Conservation (phyloP, 2,888 invertebrate species). For the Creontiades dilutus region DNA sequence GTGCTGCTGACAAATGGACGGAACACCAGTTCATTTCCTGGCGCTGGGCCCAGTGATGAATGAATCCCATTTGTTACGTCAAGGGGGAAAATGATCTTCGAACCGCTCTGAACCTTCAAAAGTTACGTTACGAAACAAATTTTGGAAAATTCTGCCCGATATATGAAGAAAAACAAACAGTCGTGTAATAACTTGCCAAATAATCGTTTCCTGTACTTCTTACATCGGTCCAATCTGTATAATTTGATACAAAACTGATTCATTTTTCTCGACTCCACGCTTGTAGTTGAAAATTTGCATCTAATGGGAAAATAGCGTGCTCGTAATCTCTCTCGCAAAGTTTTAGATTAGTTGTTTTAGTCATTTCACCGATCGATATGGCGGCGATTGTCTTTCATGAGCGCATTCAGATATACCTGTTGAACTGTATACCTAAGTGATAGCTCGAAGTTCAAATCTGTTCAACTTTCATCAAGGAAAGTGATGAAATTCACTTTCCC, state of each 20-base stretch:
- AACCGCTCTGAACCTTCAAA: no score
- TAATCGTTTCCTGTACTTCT: no score
- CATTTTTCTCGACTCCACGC: not conserved
- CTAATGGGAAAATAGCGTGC: not conserved
- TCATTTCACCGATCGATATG: not conserved
- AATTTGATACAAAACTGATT: not conserved
- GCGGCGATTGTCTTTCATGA: conserved; percentile 3
- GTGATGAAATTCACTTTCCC: not conserved
- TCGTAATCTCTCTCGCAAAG: not conserved
- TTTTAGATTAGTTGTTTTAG: not conserved
- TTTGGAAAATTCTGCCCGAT: no score
- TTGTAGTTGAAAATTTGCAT: not conserved
- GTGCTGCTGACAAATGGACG: no score
- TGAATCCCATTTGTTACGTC: no score
- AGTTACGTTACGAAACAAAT: no score
- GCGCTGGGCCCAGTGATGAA: no score
- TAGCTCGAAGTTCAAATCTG: not conserved
- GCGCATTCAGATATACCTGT: conserved; percentile 15
- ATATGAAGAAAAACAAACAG: no score
- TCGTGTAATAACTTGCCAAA: no score
- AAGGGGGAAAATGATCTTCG: no score
- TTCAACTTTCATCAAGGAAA: not conserved
- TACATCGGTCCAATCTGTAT: no score
- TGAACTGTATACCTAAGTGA: not conserved
- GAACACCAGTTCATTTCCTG: no score